Evolutionary conservation across 1,140 invertebrate genomes (phyloP).

Genomic region (Doryteuthis pealeii): DNA sequence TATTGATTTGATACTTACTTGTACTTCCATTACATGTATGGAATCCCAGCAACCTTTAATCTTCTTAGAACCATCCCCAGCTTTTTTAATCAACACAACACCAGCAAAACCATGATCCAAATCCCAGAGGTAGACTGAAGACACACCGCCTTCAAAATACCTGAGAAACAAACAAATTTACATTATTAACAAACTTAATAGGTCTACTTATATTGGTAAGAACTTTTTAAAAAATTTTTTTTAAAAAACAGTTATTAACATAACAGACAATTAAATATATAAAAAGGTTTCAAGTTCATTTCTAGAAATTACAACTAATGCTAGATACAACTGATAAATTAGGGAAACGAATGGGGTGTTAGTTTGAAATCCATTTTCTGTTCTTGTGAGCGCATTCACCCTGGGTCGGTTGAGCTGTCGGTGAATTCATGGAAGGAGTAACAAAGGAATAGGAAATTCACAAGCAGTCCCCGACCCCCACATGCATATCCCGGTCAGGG

Average conservation of each 20-base stretch:
- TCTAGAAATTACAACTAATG: too few species aligned
- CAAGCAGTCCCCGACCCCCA: too few species aligned
- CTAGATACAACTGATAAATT: too few species aligned
- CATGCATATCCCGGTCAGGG: too few species aligned
- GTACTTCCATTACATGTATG: constrained; percentile 98
- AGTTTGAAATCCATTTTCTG: too few species aligned
- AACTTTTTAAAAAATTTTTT: neutral
- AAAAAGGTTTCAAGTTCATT: too few species aligned
- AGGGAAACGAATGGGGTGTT: too few species aligned
- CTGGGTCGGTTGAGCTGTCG: too few species aligned
- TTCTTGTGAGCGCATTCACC: too few species aligned
- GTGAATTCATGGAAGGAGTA: too few species aligned
- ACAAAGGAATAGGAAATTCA: too few species aligned
- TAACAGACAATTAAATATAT: neutral
- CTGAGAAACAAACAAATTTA: constrained; percentile 47
- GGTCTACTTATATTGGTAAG: constrained; percentile 11
- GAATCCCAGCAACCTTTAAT: constrained; percentile 99
- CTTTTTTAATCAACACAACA: constrained; percentile 98
- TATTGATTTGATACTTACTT: constrained; percentile 58
- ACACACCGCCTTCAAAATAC: constrained; percentile 98
- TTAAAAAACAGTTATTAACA: neutral
- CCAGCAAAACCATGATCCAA: constrained; percentile 98
- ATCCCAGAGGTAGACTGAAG: constrained; percentile 99
- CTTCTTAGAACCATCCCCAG: constrained; percentile 93
- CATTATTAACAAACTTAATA: too few species aligned